Evolutionary conservation across 2,888 invertebrate species (phyloP).

Genomic region (Agrochola circellaris): DNA sequence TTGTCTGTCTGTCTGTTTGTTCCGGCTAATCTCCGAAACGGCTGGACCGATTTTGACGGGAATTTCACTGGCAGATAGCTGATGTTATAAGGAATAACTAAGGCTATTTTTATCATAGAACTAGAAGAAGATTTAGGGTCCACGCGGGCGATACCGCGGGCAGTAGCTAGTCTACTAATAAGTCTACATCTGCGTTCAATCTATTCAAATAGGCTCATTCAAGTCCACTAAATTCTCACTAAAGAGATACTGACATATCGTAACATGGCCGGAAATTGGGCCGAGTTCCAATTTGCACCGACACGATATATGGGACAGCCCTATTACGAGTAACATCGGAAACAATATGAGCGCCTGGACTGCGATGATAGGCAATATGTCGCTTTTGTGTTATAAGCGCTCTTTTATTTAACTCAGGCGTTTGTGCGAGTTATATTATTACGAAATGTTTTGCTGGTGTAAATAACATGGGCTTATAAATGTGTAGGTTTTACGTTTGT

Average conservation of each 20-base stretch:
- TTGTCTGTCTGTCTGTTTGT: too few species aligned
- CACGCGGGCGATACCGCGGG: too few species aligned
- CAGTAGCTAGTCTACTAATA: background rate
- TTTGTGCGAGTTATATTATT: slow-evolving; percentile 1
- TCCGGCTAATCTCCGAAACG: too few species aligned
- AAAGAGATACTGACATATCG: slow-evolving; percentile 27
- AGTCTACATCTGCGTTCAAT: background rate
- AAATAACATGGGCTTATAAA: background rate
- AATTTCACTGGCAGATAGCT: too few species aligned
- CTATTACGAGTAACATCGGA: slow-evolving; percentile 35
- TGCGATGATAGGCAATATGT: slow-evolving; percentile 59
- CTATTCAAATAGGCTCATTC: background rate
- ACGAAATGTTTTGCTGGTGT: background rate
- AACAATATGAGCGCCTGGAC: slow-evolving; percentile 61
- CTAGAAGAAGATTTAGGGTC: too few species aligned
- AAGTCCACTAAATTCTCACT: slow-evolving; percentile 16
- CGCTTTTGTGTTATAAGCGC: slow-evolving; percentile 21
- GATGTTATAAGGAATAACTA: too few species aligned
- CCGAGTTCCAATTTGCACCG: slow-evolving; percentile 40
- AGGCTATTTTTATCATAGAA: too few species aligned
- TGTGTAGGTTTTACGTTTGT: background rate
- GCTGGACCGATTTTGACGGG: too few species aligned
- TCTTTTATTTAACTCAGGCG: slow-evolving; percentile 54
- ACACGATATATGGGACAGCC: slow-evolving; percentile 44
- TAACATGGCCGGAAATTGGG: slow-evolving; percentile 38